phyloP scores from a whole-genome alignment of 2,797 vertebrate species.

The Neomorphus geoffroyi region DNA sequence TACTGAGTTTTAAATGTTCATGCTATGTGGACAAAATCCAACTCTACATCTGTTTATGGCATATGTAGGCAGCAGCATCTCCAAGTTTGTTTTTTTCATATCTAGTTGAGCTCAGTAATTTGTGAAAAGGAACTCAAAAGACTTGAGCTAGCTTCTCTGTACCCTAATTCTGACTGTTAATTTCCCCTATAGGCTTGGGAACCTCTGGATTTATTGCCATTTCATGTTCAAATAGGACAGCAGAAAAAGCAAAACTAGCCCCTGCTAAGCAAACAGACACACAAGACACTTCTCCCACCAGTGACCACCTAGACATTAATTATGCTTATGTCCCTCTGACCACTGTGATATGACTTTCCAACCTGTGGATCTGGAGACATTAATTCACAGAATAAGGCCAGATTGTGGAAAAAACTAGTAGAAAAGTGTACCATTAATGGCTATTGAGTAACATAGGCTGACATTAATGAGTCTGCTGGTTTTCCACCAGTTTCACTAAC shows the following conservation, averaged over 20 bases:
- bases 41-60: slow-evolving; percentile 50
- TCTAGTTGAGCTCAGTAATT: not conserved
- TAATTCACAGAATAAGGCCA: not conserved
- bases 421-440: not conserved
- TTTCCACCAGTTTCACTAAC: not conserved
- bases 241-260: not conserved
- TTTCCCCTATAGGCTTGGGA: not conserved
- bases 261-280: not conserved
- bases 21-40: slow-evolving; percentile 59
- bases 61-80: slow-evolving; percentile 53
- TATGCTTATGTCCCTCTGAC: not conserved
- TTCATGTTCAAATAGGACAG: not conserved
- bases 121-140: not conserved
- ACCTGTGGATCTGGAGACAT: not conserved
- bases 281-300: not conserved
- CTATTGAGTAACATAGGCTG: not conserved
- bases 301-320: accelerated
- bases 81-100: slow-evolving; percentile 23
- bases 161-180: not conserved
- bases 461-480: not conserved
- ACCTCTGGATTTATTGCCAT: not conserved
- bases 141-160: not conserved
- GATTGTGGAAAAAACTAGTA: not conserved
- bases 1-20: slow-evolving; percentile 74
- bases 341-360: not conserved